phyloP scores from a whole-genome alignment of 2,888 invertebrate species.

The Blomia tropicalis region DNA sequence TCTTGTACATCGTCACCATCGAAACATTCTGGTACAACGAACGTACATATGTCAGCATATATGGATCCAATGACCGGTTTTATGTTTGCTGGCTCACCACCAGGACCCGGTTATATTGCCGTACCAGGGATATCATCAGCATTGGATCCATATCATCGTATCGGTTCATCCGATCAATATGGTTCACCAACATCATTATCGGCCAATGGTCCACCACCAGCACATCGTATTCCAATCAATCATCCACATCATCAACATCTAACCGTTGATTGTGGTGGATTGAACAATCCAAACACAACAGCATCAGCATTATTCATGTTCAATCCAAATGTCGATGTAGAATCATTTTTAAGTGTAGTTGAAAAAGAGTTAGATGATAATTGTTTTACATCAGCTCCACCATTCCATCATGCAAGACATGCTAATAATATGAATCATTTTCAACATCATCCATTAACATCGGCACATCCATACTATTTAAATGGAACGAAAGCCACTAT shows the following conservation, averaged over 20 bases:
- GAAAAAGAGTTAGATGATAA: constrained; percentile 14
- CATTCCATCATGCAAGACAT: too few species aligned
- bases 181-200: too few species aligned
- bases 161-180: too few species aligned
- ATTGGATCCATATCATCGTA: too few species aligned
- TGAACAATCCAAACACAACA: background rate
- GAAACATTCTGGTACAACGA: too few species aligned
- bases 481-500: background rate
- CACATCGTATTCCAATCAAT: background rate
- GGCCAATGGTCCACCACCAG: too few species aligned
- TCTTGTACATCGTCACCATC: too few species aligned
- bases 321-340: constrained; percentile 8
- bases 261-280: background rate
- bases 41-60: too few species aligned
- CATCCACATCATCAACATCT: background rate
- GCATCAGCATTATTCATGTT: constrained; percentile 11
- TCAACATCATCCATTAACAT: too few species aligned
- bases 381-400: constrained; percentile 7
- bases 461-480: background rate
- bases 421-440: too few species aligned
- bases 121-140: too few species aligned
- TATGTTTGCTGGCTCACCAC: background rate
- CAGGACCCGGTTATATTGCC: background rate
- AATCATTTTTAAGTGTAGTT: background rate
- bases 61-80: constrained; percentile 12